Base-by-base conservation (phyloP, 2,888 invertebrate genomes). In the Lasius platythorax region DNA sequence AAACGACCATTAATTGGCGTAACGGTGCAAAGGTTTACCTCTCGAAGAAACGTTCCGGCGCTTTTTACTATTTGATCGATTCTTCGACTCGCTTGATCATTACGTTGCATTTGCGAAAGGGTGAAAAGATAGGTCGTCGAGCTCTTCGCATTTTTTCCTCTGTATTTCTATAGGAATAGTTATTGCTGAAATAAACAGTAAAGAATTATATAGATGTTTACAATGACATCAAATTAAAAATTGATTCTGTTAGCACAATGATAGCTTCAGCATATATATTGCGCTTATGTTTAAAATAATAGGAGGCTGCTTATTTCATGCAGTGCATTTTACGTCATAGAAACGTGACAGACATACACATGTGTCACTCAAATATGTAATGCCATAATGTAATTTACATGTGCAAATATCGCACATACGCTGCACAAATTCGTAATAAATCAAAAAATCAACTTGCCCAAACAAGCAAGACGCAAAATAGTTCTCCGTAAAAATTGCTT, bases 1-100 rank as follows among this genome's bases (percentile, higher is more conserved):
- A 83, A 87, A 50, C 68, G 74, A 81, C 64, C 53, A 46, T 72
- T 72, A 66, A 78, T 66, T 82, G 82, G 76, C 63, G 64, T 50
- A 37, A 23, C 46, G 40, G 43, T 43, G 79, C 68, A 70, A 70
- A 83, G 50, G 70, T 70, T 53, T 79, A 50, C 23, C 58, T 70
- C 58, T 50, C 28, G 50, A 40, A 40, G 56, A 46, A 56, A 81
- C 63, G 43, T 58, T 64, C 56, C 46, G 74, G 53, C n/a, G 66
- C 33, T 61, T 73, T 23, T 79, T 72, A 12, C 43, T 33, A 43
- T 37, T 76, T 6, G 33, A 33, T 66, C 33, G 75, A 33, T 56
- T 40, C 64, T 15, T n/a, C 9, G 15, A 23, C 43, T 40, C 33
- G 50, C 6, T 50, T n/a, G 50, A 50, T 50, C 18, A 76, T 82